Base-by-base conservation (phyloP, 2,113 vertebrate genomes). In the Datnioides undecimradiatus region DNA sequence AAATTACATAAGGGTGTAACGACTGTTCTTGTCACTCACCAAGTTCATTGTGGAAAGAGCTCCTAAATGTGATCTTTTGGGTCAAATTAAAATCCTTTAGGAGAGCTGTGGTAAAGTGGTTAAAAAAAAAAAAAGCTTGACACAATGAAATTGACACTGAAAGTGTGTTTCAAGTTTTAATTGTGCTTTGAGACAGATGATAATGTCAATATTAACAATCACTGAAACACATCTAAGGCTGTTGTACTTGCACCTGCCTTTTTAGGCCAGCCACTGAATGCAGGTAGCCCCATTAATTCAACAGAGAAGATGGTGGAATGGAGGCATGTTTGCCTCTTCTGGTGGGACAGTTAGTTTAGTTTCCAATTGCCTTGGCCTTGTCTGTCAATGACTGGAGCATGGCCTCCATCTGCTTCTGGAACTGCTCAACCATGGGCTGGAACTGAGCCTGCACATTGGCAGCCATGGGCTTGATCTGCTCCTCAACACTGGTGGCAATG, bases 351-450 rank as follows among this genome's bases (percentile, higher is more conserved):
- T 8, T 43, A 14, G 5, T 80, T 90, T 88, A 93, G 17, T 92
- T 43, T 6, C 0, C 8, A 6, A 84, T 13, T 41, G 82, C 38
- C 16, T 49, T 66, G 68, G 79, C 41, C 62, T 88, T 65, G 5
- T 92, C 86, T 0, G 45, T 29, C 58, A 93, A 0, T 12, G 27
- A 66, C 63, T 82, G 63, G 17, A 91, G 0, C 16, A 93, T 3
- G 1, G 34, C 51, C 21, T 89, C 72, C n/a, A 93, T 4, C 85
- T 93, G 80, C 17, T 17, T 21, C 88, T 92, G 75, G 63, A 93
- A 16, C 19, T 25, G 36, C 0, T 87, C 67, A 0, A 92, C 0
- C 66, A 93, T 21, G 63, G 93, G 86, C 80, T 86, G 66, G 25
- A 92, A 0, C 68, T 91, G 87, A 41, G 79, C 21, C 86, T 92